These are phyloP conservation scores for Acyrthosiphon pisum DNA, from an alignment of 1,140 invertebrate genomes.

Conservation along the genomic window DNA sequence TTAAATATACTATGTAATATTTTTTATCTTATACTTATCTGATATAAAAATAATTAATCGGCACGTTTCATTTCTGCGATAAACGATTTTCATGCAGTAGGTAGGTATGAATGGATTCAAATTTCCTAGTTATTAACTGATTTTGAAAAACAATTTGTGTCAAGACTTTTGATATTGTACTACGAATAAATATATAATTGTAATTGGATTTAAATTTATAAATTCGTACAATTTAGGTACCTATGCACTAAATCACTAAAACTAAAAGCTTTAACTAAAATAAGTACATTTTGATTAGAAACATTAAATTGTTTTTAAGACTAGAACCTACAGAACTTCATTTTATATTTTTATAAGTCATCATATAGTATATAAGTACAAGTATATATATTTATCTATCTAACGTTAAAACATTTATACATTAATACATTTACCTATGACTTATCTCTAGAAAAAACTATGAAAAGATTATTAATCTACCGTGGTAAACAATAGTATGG, in stretches of 20 bases:
- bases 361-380: no score
- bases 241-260: neutral
- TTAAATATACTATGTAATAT: conserved; percentile 12
- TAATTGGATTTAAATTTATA: neutral
- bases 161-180: neutral
- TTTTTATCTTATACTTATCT: neutral
- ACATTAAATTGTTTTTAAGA: neutral
- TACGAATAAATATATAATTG: neutral
- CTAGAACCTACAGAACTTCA: neutral
- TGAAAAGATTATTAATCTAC: no score
- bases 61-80: neutral
- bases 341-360: neutral
- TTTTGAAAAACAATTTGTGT: neutral
- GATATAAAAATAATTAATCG: conserved; percentile 5
- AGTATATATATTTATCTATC: neutral
- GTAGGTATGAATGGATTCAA: neutral
- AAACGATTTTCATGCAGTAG: neutral
- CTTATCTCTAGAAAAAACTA: no score
- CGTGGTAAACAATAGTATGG: no score
- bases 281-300: neutral
- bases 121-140: neutral
- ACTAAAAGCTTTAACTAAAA: neutral
- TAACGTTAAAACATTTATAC: neutral
- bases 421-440: no score
- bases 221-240: neutral